Conservation (phyloP, 2,888 invertebrate genomes). For the Heteromyza rotundicornis region DNA sequence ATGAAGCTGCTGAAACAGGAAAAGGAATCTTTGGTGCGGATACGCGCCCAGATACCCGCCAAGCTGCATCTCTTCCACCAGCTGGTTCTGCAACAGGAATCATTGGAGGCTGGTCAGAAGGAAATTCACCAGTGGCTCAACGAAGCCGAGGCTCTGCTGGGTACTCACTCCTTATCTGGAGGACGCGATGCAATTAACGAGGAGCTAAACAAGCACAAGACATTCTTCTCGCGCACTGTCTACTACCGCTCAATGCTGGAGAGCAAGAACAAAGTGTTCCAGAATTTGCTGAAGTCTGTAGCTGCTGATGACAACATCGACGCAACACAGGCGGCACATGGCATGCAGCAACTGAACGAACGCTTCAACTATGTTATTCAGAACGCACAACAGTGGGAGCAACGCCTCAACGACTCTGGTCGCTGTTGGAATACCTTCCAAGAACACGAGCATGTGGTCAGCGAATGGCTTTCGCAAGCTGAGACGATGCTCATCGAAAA, state of each 20-base stretch:
- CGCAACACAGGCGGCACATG: conserved; percentile 72
- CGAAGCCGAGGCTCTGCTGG: conserved; percentile 78
- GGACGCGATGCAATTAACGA: conserved; percentile 76
- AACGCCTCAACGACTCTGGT: conserved; percentile 78
- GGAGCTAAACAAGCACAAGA: conserved; percentile 81
- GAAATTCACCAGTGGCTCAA: conserved; percentile 89
- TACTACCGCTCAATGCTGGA: conserved; percentile 94
- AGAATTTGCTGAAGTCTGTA: conserved; percentile 81
- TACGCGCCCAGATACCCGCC: conserved; percentile 81
- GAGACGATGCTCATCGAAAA: conserved; percentile 82
- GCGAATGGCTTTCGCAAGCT: conserved; percentile 87
- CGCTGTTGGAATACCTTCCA: conserved; percentile 86
- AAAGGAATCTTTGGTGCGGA: conserved; percentile 85
- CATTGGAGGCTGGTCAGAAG: conserved; percentile 82
- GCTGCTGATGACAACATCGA: conserved; percentile 78
- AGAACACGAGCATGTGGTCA: conserved; percentile 77
- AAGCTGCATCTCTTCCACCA: conserved; percentile 84
- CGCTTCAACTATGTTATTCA: conserved; percentile 81
- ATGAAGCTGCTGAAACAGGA: conserved; percentile 87
- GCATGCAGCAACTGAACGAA: conserved; percentile 82
- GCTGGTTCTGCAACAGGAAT: conserved; percentile 85
- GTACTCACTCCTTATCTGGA: conserved; percentile 67
- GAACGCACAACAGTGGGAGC: conserved; percentile 77
- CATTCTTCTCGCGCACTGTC: conserved; percentile 85
- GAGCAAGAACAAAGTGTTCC: conserved; percentile 92